Percentiles rank a stretch among this genome's conserved stretches.
Conservation (phyloP, 2,113 vertebrate species). For the Vidua chalybeata region DNA sequence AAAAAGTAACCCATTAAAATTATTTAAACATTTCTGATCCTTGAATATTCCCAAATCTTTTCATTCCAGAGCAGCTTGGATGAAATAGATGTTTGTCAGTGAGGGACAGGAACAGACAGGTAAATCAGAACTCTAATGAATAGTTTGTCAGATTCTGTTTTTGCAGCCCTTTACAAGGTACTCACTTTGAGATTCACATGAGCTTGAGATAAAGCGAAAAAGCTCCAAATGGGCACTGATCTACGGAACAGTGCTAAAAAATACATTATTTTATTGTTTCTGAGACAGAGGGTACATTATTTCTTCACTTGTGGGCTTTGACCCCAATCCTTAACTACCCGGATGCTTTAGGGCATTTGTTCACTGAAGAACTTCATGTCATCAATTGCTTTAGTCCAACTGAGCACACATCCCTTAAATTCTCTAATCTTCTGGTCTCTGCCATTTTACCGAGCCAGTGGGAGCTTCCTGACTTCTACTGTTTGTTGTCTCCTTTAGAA, state of each 20-base stretch:
- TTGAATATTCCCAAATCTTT: background rate
- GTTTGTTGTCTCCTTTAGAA: background rate
- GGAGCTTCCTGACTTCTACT: conserved; percentile 12
- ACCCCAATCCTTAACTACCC: background rate
- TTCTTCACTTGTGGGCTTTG: background rate
- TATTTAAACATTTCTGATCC: conserved; percentile 1
- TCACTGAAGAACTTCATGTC: background rate
- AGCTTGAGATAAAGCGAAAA: background rate
- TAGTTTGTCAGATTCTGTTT: background rate
- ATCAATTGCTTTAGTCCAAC: background rate
- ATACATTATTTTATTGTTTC: background rate
- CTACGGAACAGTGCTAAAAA: background rate
- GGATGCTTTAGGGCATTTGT: background rate
- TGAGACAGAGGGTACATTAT: background rate
- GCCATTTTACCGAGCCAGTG: background rate
- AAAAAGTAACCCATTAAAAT: background rate
- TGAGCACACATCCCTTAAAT: background rate
- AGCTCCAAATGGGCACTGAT: background rate
- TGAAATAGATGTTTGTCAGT: background rate
- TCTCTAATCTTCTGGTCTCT: background rate
- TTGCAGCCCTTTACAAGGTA: background rate
- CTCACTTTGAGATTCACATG: background rate
- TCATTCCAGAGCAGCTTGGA: background rate
- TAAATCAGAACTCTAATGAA: background rate
- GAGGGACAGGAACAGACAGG: background rate